A percentile compares a stretch with the other conserved stretches of the same genome.
Conservation (phyloP, 2,797 vertebrate genomes). For the Lindbergichthys nudifrons region DNA sequence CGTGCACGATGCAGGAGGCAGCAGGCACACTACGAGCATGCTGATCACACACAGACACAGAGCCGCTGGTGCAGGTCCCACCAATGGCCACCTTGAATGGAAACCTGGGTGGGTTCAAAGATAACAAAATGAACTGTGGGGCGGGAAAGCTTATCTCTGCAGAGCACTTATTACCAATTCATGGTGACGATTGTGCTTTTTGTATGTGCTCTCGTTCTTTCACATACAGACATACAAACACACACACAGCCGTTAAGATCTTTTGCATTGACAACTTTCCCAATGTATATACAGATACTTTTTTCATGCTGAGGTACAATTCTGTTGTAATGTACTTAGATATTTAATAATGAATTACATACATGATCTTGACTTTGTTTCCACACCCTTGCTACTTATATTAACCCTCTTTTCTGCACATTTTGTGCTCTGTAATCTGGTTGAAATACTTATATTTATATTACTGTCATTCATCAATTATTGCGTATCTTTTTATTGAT, state of each 20-base stretch:
- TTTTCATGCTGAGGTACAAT: conserved; percentile 24
- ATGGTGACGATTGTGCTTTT: conserved; percentile 58
- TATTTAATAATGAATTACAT: conserved; percentile 27
- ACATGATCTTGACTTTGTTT: conserved; percentile 29
- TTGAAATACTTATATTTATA: conserved; percentile 21
- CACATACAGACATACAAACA: neutral
- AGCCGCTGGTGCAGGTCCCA: conserved; percentile 98
- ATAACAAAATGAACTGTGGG: conserved; percentile 85
- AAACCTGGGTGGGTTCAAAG: conserved; percentile 94
- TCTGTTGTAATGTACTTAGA: conserved; percentile 2
- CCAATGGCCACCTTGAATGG: conserved; percentile 99
- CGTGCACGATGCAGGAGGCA: conserved; percentile 96
- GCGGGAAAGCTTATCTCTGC: conserved; percentile 82
- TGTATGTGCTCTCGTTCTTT: conserved; percentile 30
- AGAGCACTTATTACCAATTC: conserved; percentile 76
- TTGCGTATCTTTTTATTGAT: neutral
- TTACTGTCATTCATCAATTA: conserved; percentile 4
- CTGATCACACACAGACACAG: conserved; percentile 98
- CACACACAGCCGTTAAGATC: conserved; percentile 7
- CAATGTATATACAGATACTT: conserved; percentile 10
- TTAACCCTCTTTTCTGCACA: conserved; percentile 22
- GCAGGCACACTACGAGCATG: conserved; percentile 97
- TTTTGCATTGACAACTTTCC: conserved; percentile 53
- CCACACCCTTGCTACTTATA: conserved; percentile 12
- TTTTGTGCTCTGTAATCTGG: conserved; percentile 33